Conservation (phyloP, 2,113 vertebrate species). For the Nansenia antarctica region DNA sequence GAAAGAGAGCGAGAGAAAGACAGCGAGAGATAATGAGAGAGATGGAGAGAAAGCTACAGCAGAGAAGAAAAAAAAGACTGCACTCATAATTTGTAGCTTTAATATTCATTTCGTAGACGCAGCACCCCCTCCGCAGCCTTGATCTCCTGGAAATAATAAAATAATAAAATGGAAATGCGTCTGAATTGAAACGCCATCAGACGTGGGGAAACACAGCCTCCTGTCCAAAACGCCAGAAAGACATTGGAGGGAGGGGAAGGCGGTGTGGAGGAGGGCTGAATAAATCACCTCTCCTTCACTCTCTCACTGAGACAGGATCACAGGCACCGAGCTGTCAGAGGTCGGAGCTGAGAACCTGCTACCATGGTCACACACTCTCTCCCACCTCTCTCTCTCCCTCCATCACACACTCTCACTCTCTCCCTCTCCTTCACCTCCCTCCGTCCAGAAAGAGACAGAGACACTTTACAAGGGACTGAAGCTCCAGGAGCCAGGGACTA, state of each 20-base stretch:
- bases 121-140: conserved; percentile 4
- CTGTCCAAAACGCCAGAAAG: not conserved
- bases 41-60: not conserved
- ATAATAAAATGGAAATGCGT: conserved; percentile 31
- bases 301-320: conserved; percentile 29
- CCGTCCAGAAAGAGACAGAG: conserved; percentile 13
- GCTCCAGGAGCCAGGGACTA: conserved; percentile 15
- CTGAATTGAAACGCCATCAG: conserved; percentile 33
- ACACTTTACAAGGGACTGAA: not conserved
- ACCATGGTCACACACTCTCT: not conserved
- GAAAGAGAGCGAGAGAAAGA: not conserved
- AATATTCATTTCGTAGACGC: conserved; percentile 37
- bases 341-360: not conserved
- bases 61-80: not conserved
- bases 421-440: not conserved
- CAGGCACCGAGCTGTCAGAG: not conserved
- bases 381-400: not conserved
- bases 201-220: not conserved
- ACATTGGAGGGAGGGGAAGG: not conserved
- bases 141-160: conserved; percentile 30
- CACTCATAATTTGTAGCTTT: conserved; percentile 16
- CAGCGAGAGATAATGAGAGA: not conserved
- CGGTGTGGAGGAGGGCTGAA: conserved; percentile 30
- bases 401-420: not conserved
- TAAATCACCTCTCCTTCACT: conserved; percentile 42